These are phyloP conservation scores for Spatulosminthurus flaviceps DNA, from an alignment of 2,888 invertebrate species.

Conservation along the genomic window DNA sequence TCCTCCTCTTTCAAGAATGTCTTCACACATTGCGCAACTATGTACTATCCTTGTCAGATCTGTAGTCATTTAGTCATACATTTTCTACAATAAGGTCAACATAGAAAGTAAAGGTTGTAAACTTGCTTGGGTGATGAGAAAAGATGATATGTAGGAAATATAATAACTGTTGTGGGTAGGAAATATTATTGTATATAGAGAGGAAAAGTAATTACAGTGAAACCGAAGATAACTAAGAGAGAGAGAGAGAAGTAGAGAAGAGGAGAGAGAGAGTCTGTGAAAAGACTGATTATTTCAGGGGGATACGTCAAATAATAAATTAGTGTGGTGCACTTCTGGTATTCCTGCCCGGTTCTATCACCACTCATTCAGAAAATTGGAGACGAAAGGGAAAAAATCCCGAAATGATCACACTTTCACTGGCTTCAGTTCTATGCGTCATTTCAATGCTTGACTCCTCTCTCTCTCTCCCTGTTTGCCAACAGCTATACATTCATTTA, in stretches of 20 bases:
- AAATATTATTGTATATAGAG: no score
- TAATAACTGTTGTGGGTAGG: no score
- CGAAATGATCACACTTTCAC: slow-evolving; percentile 5
- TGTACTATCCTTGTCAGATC: no score
- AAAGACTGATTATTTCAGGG: not conserved
- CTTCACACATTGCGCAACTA: no score
- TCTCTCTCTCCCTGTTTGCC: slow-evolving; percentile 36
- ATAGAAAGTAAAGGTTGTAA: no score
- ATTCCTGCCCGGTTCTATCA: slow-evolving; percentile 18
- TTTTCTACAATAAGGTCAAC: no score
- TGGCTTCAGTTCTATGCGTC: slow-evolving; percentile 25
- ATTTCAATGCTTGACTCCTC: slow-evolving; percentile 19
- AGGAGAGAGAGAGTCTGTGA: not conserved
- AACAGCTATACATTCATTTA: slow-evolving; percentile 50
- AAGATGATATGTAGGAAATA: no score
- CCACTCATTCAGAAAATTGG: slow-evolving; percentile 51
- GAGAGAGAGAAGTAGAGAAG: no score
- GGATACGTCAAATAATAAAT: slow-evolving; percentile 4
- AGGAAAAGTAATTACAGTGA: not conserved
- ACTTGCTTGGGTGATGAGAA: no score
- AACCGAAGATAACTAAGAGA: not conserved
- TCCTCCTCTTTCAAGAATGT: no score
- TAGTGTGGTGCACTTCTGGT: slow-evolving; percentile 15
- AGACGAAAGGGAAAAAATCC: slow-evolving; percentile 36
- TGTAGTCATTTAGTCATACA: no score